Evolutionary conservation across 2,797 vertebrate species (phyloP), one percentile per base, ranked within the genome.

Genomic region (Gallinago nigripennis): DNA sequence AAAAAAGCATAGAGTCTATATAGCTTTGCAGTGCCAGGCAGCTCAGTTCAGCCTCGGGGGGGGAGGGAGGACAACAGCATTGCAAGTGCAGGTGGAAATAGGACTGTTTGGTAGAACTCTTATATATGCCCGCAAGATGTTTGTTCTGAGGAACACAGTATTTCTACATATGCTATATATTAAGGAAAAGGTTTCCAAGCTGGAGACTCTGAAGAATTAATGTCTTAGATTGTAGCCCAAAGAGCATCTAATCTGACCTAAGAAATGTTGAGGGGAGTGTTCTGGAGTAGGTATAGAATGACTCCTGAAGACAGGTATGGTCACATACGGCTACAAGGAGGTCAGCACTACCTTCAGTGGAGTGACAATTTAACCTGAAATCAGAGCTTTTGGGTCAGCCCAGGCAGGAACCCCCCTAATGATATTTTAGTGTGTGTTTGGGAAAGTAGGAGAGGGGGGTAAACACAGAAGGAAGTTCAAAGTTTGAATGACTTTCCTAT

Each of bases 381-480:
- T 69, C 50, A 69, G 61, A 89, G 43, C 41, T 71, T 84, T 82
- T 70, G 41, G 48, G 72, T 73, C 75, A 88, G 53, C 14, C 37
- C 1, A 3, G n/a, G 77, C 69, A 71, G 57, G 63, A 96, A 78
- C 17, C 20, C 27, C 37, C 33, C 23, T 71, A 88, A 82, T 33
- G 68, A 64, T 78, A 77, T 73, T 96, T 93, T 85, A 90, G 53
- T 78, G 57, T 2, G 2, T 73, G 60, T 63, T 93, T 93, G 83
- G 45, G 86, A 92, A 92, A 70, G 77, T 54, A 78, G 48, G 56
- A 46, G 37, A 41, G 33, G 76, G 51, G 57, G 68, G 37, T 71
- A 89, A 96, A 87, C 19, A 70, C 46, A 35, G 24, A 31, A 84
- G 80, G 70, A 91, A 96, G 81, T 95, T 95, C 94, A 92, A 95